These are phyloP conservation scores for Leptodactylus fuscus DNA, from an alignment of 2,113 vertebrate genomes.

Conservation along the genomic window DNA sequence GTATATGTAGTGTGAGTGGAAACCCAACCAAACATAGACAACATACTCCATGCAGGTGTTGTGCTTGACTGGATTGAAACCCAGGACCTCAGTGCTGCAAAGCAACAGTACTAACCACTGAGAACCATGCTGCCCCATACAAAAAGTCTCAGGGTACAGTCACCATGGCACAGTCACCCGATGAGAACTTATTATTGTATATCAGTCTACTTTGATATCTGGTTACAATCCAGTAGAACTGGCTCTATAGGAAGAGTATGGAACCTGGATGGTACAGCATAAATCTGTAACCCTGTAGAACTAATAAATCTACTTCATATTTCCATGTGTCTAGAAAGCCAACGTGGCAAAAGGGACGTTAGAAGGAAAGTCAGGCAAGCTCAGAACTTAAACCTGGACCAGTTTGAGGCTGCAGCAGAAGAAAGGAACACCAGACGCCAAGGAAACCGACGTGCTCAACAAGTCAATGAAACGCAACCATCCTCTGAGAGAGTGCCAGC, in stretches of 20 bases:
- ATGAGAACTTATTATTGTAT: background rate
- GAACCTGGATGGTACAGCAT: background rate
- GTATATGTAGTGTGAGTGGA: too few species aligned
- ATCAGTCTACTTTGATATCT: background rate
- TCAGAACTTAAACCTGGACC: constrained; percentile 66
- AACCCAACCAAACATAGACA: too few species aligned
- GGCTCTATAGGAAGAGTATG: too few species aligned
- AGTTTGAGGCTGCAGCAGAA: constrained; percentile 66
- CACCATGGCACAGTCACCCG: background rate
- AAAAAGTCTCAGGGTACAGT: too few species aligned
- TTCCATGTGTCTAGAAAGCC: constrained; percentile 75
- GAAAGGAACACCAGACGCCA: constrained; percentile 64
- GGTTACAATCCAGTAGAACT: background rate
- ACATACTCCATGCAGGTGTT: too few species aligned
- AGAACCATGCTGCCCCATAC: too few species aligned
- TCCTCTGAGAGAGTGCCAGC: constrained; percentile 69
- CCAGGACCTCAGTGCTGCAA: too few species aligned
- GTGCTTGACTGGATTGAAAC: too few species aligned
- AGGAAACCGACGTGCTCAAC: constrained; percentile 54
- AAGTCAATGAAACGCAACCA: constrained; percentile 69
- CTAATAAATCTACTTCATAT: constrained; percentile 17
- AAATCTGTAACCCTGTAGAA: too few species aligned
- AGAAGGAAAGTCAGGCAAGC: constrained; percentile 74
- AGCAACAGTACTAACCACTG: too few species aligned
- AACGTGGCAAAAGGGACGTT: constrained; percentile 79